Evolutionary conservation across 2,888 invertebrate genomes (phyloP).

Genomic region (Callimorpha dominula): DNA sequence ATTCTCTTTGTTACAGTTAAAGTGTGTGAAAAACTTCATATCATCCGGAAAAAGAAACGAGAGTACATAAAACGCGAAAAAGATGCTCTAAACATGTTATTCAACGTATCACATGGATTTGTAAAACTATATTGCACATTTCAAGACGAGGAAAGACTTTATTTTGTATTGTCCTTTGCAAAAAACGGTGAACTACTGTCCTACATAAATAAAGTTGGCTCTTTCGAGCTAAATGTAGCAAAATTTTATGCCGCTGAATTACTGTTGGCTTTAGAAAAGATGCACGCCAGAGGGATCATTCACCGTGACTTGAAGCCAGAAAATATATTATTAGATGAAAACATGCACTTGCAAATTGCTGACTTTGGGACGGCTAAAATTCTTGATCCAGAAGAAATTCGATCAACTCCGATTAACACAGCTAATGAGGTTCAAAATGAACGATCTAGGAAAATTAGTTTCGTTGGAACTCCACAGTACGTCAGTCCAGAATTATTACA

Average conservation of each 20-base stretch:
- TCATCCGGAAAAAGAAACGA: slow-evolving; percentile 96
- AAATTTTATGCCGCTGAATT: slow-evolving; percentile 98
- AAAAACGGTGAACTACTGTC: slow-evolving; percentile 97
- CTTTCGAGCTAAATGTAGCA: slow-evolving; percentile 95
- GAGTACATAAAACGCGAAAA: slow-evolving; percentile 98
- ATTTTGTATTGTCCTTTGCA: slow-evolving; percentile 98
- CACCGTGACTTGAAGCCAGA: slow-evolving; percentile 99
- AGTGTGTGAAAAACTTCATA: slow-evolving; percentile 98
- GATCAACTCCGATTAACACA: slow-evolving; percentile 55
- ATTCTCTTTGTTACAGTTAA: slow-evolving; percentile 91
- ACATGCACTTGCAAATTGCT: slow-evolving; percentile 98
- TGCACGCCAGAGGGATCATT: slow-evolving; percentile 95
- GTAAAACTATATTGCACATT: slow-evolving; percentile 98
- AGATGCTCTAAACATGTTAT: slow-evolving; percentile 95
- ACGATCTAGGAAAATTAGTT: slow-evolving; percentile 91
- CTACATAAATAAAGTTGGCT: slow-evolving; percentile 96
- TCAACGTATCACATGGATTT: slow-evolving; percentile 94
- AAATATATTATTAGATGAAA: slow-evolving; percentile 97
- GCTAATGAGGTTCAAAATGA: slow-evolving; percentile 76
- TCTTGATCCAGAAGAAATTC: slow-evolving; percentile 80
- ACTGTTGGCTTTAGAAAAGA: slow-evolving; percentile 95
- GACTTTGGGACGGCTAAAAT: slow-evolving; percentile 99
- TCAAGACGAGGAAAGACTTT: slow-evolving; percentile 96
- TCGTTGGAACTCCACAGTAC: slow-evolving; percentile 99
- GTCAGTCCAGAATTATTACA: slow-evolving; percentile 98